Conservation (phyloP, 1,140 invertebrate species). For the Mactra quadrangularis region DNA sequence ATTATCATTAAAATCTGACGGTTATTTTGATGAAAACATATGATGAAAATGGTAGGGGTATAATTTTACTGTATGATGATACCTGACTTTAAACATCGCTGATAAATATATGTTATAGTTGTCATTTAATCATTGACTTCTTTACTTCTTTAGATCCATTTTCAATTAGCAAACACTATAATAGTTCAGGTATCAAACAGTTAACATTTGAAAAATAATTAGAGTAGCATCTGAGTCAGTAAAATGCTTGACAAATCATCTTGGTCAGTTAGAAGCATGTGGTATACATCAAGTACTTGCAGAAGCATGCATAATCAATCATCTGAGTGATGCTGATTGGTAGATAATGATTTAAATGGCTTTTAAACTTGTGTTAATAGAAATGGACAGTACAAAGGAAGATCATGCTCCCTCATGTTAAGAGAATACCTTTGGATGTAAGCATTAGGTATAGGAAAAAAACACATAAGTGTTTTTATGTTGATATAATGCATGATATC, state of each 20-base stretch:
- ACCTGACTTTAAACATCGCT: slow-evolving; percentile 10
- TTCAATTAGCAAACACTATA: slow-evolving; percentile 7
- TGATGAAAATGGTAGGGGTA: not conserved
- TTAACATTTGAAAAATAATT: slow-evolving; percentile 1
- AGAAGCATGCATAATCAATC: slow-evolving; percentile 56
- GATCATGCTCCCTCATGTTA: too few relatives aligned
- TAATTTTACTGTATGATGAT: slow-evolving; percentile 23
- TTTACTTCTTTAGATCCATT: slow-evolving; percentile 39
- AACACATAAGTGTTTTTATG: too few relatives aligned
- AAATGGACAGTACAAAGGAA: too few relatives aligned
- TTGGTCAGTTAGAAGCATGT: slow-evolving; percentile 49
- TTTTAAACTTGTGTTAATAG: not conserved
- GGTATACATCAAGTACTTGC: slow-evolving; percentile 45
- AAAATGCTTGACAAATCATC: slow-evolving; percentile 56
- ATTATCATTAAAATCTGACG: slow-evolving; percentile 10
- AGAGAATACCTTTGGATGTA: too few relatives aligned
- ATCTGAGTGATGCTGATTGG: slow-evolving; percentile 35
- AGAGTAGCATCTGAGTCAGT: slow-evolving; percentile 17
- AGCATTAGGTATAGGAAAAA: too few relatives aligned
- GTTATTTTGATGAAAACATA: slow-evolving; percentile 33
- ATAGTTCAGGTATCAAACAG: too few relatives aligned
- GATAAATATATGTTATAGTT: slow-evolving; percentile 44
- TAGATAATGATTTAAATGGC: slow-evolving; percentile 20
- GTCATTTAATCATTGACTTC: slow-evolving; percentile 44
- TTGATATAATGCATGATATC: too few relatives aligned